Evolutionary conservation across 2,888 invertebrate genomes (phyloP), one percentile per base, ranked within the genome.

Genomic region (Drosophila histrio): DNA sequence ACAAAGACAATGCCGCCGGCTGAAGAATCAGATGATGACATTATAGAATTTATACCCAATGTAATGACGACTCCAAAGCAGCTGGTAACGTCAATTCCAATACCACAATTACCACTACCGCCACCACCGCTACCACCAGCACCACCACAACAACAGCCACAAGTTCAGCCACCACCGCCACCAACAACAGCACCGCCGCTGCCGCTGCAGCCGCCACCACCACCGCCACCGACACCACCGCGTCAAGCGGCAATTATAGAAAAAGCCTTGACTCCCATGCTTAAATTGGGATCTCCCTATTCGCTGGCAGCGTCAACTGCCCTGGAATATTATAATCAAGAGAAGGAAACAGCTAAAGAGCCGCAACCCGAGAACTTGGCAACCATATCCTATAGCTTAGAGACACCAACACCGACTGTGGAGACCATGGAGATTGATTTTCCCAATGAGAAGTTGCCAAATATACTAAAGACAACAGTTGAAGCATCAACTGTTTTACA

Each of bases 351-450:
- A 26, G 15, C 28, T 22, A 41, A 52, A 8, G 21, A 62, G 21
- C 19, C 59, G n/a, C 24, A 62, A 19, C 19, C 62, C 3, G 63
- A 69, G 4, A 64, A 75, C 8, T 5, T 69, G 50, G 22, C 61
- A 2, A 30, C 56, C 6, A 34, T 58, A n/a, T 58, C 77, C 3
- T 69, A 49, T 36, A 81, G 70, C 26, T 22, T 84, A 6, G 63
- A 77, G 21, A 75, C 81, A 7, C 79, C 84, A 0, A 50, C 72
- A 17, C 72, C 77, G 1, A 9, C 58, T 1, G 52, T 28, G 4
- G 77, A 70, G 4, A 17, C 66, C 6, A 84, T 82, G 81, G 79
- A 82, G 26, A 65, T 81, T 11, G 38, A 15, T 13, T 82, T 68
- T 61, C 58, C 79, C 1, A 67, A 21, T 15, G 60, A 64, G 1